phyloP scores from a whole-genome alignment of 2,797 vertebrate genomes.

The Manis javanica region DNA sequence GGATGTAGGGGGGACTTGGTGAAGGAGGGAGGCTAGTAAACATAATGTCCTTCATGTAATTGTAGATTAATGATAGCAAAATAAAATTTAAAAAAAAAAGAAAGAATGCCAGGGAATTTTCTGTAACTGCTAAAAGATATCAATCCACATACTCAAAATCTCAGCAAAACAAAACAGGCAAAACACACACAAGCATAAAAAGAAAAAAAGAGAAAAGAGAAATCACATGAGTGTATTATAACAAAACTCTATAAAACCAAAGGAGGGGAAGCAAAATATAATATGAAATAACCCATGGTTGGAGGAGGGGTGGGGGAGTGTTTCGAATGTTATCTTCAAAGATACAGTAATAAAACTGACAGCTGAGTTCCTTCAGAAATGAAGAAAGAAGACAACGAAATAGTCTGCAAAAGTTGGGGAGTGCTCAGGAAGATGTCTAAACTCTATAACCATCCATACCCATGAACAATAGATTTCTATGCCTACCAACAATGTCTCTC shows the following conservation, averaged over 20 bases:
- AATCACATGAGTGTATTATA: too few relatives aligned
- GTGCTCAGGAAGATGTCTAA: neutral
- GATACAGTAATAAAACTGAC: neutral
- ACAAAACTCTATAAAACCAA: neutral
- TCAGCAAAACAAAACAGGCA: neutral
- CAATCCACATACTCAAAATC: neutral
- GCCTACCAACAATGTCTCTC: neutral
- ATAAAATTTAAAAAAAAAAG: neutral
- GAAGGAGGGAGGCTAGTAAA: too few relatives aligned
- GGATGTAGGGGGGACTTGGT: too few relatives aligned
- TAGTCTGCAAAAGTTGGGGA: neutral
- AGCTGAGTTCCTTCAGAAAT: neutral
- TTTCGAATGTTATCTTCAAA: neutral
- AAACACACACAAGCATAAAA: neutral
- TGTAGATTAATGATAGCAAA: too few relatives aligned
- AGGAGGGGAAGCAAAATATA: neutral
- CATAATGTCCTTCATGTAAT: too few relatives aligned
- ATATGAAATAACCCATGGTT: neutral
- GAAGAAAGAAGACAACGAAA: neutral
- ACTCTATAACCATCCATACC: neutral
- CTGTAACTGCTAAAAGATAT: neutral
- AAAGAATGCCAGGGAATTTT: neutral
- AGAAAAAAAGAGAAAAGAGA: too few relatives aligned
- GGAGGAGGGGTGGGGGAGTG: rapidly evolving
- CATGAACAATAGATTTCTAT: neutral